Base-by-base conservation (phyloP, 2,888 invertebrate genomes). In the Epinotia nisella region DNA sequence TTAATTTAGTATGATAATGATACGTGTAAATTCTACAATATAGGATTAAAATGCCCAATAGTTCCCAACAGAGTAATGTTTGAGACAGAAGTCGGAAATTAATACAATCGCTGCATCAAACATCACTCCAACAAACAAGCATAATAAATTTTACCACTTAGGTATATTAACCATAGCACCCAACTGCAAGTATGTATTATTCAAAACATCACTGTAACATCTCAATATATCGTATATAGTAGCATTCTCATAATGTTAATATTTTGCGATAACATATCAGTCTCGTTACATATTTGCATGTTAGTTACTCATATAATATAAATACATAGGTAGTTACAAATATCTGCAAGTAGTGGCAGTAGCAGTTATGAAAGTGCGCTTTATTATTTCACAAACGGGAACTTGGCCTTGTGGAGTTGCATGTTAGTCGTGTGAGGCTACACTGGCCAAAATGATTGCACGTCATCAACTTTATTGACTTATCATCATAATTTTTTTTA, bases 31-130 rank as follows among this genome's bases (percentile, higher is more conserved):
- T 87, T 91, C 92, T 93, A 93, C 92, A 90, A 88, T 90, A 93
- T 88, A 93, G 91, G 90, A 93, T 94, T 94, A 94, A n/a, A 93
- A 94, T 94, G 94, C 94, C 94, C 94, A 94, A 94, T 93, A 94
- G 94, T 93, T 91, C 94, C 94, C 94, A 92, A 78, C 82, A 79
- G 89, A 87, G 87, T 90, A 86, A 86, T 86, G 87, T 84, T 87
- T 85, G 93, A 90, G 68, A 83, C 89, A 87, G 79, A 74, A 66
- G 55, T 29, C 39, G 39, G 58, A 70, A 53, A 72, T 24, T 68
- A 59, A 67, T 64, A 71, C 64, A 61, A 74, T 74, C 66, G 74
- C 81, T 86, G 87, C 81, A 76, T 90, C 91, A 83, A 90, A 80
- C 87, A 88, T 83, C 82, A 85, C 88, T 87, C 88, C 81, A 78